phyloP scores from a whole-genome alignment of 92 coral and sea anemone species.

The Epizoanthus scotinus region DNA sequence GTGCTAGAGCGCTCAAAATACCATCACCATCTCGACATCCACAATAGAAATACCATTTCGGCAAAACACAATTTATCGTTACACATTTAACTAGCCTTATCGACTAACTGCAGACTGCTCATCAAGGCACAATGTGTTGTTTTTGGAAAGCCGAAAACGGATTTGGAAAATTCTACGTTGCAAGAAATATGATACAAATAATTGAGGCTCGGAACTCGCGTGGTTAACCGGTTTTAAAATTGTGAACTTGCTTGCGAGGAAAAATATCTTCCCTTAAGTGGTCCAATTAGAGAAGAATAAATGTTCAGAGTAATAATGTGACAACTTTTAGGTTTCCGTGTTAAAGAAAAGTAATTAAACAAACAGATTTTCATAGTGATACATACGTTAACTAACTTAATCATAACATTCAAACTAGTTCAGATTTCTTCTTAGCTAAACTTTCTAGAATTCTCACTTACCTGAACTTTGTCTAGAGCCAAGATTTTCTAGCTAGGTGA shows the following conservation, averaged over 20 bases:
- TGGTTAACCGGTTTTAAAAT: too few relatives aligned
- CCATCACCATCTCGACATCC: conserved; percentile 25
- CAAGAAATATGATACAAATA: neutral
- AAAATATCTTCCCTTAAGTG: neutral
- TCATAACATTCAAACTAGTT: too few relatives aligned
- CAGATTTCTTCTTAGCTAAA: neutral
- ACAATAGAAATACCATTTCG: neutral
- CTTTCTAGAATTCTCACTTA: neutral
- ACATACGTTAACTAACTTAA: too few relatives aligned
- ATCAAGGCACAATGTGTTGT: conserved; percentile 16
- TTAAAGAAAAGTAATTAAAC: conserved; percentile 35
- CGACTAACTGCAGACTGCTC: conserved; percentile 18
- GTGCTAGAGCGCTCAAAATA: conserved; percentile 30
- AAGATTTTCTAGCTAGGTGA: conserved; percentile 8
- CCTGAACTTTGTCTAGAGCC: neutral
- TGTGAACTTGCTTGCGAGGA: neutral
- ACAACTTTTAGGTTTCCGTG: too few relatives aligned
- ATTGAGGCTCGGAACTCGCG: neutral
- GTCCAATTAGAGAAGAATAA: neutral
- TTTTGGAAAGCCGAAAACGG: conserved; percentile 16
- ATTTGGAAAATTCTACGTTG: neutral
- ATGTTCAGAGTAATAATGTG: neutral
- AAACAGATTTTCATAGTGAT: too few relatives aligned
- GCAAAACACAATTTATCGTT: neutral
- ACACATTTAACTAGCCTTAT: conserved; percentile 16